A percentile compares a stretch with the other conserved stretches of the same genome.
Conservation (phyloP, 2,888 invertebrate species). For the Plagodis pulveraria region DNA sequence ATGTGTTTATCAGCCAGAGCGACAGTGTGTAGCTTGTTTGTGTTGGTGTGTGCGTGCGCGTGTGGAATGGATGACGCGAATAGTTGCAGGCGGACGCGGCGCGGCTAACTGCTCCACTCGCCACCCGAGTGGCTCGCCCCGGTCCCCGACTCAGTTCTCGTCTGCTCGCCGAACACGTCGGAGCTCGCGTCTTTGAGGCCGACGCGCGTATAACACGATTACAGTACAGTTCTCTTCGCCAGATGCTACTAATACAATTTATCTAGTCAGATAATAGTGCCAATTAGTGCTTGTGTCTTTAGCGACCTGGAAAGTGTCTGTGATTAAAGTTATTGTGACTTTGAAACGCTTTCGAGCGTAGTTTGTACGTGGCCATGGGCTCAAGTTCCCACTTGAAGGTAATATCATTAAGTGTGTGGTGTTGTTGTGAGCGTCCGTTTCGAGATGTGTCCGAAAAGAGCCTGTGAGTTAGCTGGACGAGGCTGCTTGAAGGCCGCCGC, state of each 20-base stretch:
- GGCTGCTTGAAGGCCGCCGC: slow-evolving; percentile 82
- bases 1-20: slow-evolving; percentile 59
- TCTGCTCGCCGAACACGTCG: slow-evolving; percentile 67
- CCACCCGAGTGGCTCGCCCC: slow-evolving; percentile 41
- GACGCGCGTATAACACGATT: slow-evolving; percentile 54
- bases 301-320: slow-evolving; percentile 53
- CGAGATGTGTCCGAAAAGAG: slow-evolving; percentile 63
- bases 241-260: slow-evolving; percentile 68
- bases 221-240: slow-evolving; percentile 38
- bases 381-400: slow-evolving; percentile 75
- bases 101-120: slow-evolving; percentile 49
- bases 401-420: slow-evolving; percentile 67
- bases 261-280: slow-evolving; percentile 74
- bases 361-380: slow-evolving; percentile 78
- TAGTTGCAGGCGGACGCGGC: slow-evolving; percentile 64
- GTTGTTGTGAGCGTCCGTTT: slow-evolving; percentile 60
- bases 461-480: slow-evolving; percentile 71
- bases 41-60: slow-evolving; percentile 77
- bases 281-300: slow-evolving; percentile 66
- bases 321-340: slow-evolving; percentile 59
- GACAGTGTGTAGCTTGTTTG: slow-evolving; percentile 65
- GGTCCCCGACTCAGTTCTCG: slow-evolving; percentile 62
- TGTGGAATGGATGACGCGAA: slow-evolving; percentile 79
- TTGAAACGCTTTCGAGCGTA: slow-evolving; percentile 65
- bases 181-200: slow-evolving; percentile 76